Conservation (phyloP, 2,797 vertebrate genomes). For the Urophycis tenuis region DNA sequence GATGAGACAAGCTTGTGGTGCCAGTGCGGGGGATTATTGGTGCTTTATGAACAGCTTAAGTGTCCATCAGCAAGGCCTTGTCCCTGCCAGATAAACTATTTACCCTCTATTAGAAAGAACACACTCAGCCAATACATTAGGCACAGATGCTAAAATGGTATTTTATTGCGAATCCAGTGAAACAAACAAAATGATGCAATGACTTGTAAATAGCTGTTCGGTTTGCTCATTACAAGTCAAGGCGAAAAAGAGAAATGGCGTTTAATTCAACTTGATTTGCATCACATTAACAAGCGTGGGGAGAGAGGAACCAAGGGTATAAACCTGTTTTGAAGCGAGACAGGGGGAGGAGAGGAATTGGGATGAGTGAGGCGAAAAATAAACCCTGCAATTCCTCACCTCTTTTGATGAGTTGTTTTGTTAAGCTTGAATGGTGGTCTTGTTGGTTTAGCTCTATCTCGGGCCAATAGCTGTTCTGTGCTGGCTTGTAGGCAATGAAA, state of each 20-base stretch:
- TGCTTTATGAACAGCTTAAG: slow-evolving; percentile 50
- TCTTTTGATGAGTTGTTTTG: neutral
- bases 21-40: slow-evolving; percentile 3
- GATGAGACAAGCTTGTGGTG: neutral
- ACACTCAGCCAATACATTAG: slow-evolving; percentile 17
- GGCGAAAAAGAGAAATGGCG: slow-evolving; percentile 1
- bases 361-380: neutral
- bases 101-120: slow-evolving; percentile 34
- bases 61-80: slow-evolving; percentile 38
- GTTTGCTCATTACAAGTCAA: slow-evolving; percentile 16
- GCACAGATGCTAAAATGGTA: slow-evolving; percentile 33
- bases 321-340: neutral
- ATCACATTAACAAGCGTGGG: neutral
- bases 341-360: neutral
- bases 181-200: slow-evolving; percentile 45
- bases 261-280: slow-evolving; percentile 8
- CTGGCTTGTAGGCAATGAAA: neutral
- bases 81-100: slow-evolving; percentile 38
- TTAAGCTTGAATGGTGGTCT: neutral
- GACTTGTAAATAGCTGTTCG: slow-evolving; percentile 23
- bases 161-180: slow-evolving; percentile 31
- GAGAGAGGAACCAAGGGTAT: neutral
- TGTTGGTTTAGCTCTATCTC: neutral
- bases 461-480: neutral
- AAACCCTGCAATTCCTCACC: neutral